phyloP scores from a whole-genome alignment of 2,888 invertebrate genomes.

The Metalampra italica region DNA sequence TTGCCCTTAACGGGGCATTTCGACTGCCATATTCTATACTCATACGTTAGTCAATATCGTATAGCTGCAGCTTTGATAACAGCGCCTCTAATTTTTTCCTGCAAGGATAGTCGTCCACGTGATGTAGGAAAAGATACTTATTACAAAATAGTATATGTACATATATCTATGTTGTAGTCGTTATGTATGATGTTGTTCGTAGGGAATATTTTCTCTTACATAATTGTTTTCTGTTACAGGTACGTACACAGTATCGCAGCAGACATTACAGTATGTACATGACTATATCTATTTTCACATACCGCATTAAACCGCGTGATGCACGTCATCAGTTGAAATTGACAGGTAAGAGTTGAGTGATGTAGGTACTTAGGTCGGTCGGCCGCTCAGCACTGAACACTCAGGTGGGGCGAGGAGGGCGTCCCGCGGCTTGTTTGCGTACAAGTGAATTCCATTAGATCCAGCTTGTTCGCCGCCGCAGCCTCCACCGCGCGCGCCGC shows the following conservation, averaged over 20 bases:
- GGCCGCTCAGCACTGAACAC: slow-evolving; percentile 9
- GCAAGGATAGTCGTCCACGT: no score
- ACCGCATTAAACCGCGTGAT: slow-evolving; percentile 13
- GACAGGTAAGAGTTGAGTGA: slow-evolving; percentile 22
- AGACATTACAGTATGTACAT: background rate
- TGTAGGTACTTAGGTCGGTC: slow-evolving; percentile 39
- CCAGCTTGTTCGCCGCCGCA: slow-evolving; percentile 63
- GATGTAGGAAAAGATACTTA: no score
- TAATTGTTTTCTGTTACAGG: slow-evolving; percentile 8
- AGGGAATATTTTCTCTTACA: no score
- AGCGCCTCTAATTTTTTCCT: no score
- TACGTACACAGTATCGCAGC: background rate
- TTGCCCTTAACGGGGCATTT: no score
- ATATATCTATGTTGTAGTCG: no score
- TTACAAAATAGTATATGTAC: no score
- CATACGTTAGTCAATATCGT: no score
- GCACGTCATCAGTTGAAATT: slow-evolving; percentile 25
- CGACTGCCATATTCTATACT: no score
- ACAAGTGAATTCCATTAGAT: slow-evolving; percentile 78
- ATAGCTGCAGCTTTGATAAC: no score
- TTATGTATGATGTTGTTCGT: no score
- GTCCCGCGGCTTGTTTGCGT: slow-evolving; percentile 72
- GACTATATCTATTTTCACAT: background rate
- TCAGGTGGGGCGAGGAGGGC: slow-evolving; percentile 46
- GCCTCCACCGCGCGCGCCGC: slow-evolving; percentile 42